Evolutionary conservation across 2,888 invertebrate genomes (phyloP).

Genomic region (Heliconius ismenius): DNA sequence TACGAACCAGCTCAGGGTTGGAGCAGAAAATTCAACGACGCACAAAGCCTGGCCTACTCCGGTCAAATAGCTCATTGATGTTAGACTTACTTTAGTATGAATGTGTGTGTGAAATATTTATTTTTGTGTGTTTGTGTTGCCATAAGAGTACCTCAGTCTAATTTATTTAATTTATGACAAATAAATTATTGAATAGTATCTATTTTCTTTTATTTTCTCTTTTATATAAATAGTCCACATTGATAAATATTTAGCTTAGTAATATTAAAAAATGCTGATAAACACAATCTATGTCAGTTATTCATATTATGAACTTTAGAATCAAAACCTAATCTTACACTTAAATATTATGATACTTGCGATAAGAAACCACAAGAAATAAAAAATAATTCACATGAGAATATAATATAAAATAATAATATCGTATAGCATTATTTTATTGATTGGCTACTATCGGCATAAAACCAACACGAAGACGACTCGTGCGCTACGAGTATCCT

Average conservation of each 20-base stretch:
- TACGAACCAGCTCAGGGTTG: constrained; percentile 83
- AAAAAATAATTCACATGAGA: no score
- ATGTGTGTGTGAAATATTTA: constrained; percentile 53
- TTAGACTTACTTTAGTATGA: constrained; percentile 47
- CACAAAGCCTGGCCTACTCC: constrained; percentile 86
- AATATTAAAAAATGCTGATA: neutral
- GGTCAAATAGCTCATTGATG: constrained; percentile 62
- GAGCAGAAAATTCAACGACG: constrained; percentile 85
- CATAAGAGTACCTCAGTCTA: constrained; percentile 67
- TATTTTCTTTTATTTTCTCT: constrained; percentile 21
- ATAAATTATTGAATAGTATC: constrained; percentile 49
- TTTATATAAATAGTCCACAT: neutral
- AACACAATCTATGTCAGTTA: no score
- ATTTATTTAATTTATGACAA: constrained; percentile 55
- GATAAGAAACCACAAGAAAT: neutral
- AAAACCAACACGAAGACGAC: constrained; percentile 59
- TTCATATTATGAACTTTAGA: no score
- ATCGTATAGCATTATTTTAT: neutral
- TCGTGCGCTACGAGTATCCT: constrained; percentile 52
- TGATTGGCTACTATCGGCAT: constrained; percentile 51
- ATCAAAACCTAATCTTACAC: neutral
- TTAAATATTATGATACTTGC: neutral
- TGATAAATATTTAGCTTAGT: neutral
- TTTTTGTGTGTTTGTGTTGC: constrained; percentile 57
- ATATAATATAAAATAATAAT: neutral